Evolutionary conservation across 1,140 invertebrate species (phyloP).

Genomic region (Micrasema minimum): DNA sequence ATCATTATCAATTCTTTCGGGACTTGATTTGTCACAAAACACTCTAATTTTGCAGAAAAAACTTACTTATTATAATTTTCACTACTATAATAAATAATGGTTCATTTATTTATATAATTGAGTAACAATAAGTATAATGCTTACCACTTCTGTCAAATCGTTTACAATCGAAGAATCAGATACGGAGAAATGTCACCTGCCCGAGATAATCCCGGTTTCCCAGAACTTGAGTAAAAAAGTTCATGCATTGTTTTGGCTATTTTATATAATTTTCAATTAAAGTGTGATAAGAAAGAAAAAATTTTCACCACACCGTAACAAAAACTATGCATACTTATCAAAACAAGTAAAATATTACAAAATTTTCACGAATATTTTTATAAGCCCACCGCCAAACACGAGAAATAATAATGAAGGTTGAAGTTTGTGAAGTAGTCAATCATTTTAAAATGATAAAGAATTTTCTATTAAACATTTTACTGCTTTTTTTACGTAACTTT

Average conservation of each 20-base stretch:
- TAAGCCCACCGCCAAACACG: neutral
- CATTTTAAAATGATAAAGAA: slow-evolving; percentile 5
- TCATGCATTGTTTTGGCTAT: slow-evolving; percentile 80
- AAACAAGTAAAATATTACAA: slow-evolving; percentile 1
- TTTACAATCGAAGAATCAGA: slow-evolving; percentile 86
- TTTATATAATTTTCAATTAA: neutral
- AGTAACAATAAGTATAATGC: slow-evolving; percentile 47
- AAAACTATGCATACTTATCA: neutral
- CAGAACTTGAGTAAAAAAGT: slow-evolving; percentile 86
- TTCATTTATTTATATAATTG: too few species aligned
- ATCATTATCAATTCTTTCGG: too few species aligned
- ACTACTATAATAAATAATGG: too few species aligned
- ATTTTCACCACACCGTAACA: neutral
- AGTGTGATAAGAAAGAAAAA: neutral
- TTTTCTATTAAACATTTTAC: slow-evolving; percentile 20
- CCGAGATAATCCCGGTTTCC: slow-evolving; percentile 87
- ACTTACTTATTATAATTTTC: too few species aligned
- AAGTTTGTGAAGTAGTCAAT: neutral
- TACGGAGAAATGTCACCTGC: slow-evolving; percentile 93
- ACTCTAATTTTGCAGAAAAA: too few species aligned
- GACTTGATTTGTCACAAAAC: too few species aligned
- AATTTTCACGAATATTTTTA: neutral
- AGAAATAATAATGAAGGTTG: neutral
- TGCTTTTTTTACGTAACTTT: neutral
- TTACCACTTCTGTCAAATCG: slow-evolving; percentile 85